These are phyloP conservation scores for Megathymus violae DNA, from an alignment of 1,140 invertebrate genomes.

Conservation along the genomic window DNA sequence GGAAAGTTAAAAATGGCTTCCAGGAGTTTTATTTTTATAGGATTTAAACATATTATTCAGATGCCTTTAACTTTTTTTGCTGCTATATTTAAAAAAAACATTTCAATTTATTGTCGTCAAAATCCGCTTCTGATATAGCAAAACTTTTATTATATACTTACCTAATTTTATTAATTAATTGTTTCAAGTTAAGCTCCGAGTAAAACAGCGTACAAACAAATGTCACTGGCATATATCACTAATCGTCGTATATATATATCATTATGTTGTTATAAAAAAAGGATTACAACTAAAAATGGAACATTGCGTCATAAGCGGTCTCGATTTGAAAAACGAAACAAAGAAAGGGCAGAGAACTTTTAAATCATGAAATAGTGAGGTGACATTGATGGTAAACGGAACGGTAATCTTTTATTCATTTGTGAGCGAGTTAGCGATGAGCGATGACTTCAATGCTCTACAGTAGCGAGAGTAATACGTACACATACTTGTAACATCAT, in stretches of 20 bases:
- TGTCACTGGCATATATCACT: conserved; percentile 24
- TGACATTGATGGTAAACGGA: conserved; percentile 66
- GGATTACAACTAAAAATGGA: conserved; percentile 34
- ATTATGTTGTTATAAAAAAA: conserved; percentile 32
- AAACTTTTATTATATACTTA: too few species aligned
- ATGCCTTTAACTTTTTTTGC: too few species aligned
- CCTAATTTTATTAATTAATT: too few species aligned
- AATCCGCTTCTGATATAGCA: too few species aligned
- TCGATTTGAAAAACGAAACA: conserved; percentile 69
- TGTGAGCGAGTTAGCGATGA: conserved; percentile 15
- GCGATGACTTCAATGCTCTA: too few species aligned
- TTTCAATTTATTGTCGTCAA: not conserved
- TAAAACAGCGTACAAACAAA: not conserved
- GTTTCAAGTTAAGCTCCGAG: too few species aligned
- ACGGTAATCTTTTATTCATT: conserved; percentile 54
- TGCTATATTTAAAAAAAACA: too few species aligned
- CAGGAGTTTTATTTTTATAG: too few species aligned
- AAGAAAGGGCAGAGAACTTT: conserved; percentile 78
- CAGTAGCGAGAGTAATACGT: too few species aligned
- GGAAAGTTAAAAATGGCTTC: too few species aligned
- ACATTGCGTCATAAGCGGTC: conserved; percentile 50
- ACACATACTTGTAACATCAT: too few species aligned
- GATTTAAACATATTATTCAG: too few species aligned
- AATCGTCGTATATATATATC: conserved; percentile 32
- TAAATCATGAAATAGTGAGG: conserved; percentile 70